These are phyloP conservation scores for Deroplatys truncata DNA, from an alignment of 2,888 invertebrate species.

Conservation along the genomic window DNA sequence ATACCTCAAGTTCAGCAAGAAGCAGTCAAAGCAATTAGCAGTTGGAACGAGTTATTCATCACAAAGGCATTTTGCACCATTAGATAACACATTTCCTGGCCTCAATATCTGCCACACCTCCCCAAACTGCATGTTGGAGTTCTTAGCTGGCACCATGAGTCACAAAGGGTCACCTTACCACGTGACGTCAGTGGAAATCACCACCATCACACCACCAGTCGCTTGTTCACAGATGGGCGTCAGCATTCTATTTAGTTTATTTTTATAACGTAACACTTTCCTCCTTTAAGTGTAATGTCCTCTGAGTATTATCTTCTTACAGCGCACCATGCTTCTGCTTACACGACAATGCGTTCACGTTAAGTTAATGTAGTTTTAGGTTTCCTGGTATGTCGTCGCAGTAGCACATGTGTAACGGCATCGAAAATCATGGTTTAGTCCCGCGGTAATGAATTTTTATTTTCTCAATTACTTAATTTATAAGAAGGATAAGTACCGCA, in stretches of 20 bases:
- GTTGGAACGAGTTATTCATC: background rate
- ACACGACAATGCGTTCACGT: too few relatives aligned
- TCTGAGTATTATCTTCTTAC: too few relatives aligned
- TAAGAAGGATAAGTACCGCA: too few relatives aligned
- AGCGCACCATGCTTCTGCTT: too few relatives aligned
- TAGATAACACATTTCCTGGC: background rate
- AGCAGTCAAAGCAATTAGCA: too few relatives aligned
- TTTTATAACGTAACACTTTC: background rate
- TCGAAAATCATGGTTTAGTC: too few relatives aligned
- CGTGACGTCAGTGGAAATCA: background rate
- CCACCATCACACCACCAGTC: background rate
- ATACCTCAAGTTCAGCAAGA: too few relatives aligned
- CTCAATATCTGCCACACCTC: background rate
- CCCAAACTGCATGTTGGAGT: background rate
- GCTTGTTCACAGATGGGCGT: background rate
- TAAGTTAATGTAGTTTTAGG: too few relatives aligned
- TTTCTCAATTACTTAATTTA: too few relatives aligned
- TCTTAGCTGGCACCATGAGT: background rate
- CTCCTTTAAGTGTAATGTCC: background rate
- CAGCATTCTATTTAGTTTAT: background rate
- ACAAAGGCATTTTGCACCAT: background rate
- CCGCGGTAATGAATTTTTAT: too few relatives aligned
- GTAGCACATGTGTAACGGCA: too few relatives aligned
- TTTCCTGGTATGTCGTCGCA: too few relatives aligned
- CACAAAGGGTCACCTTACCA: background rate